Percentiles rank a stretch among this genome's conserved stretches.
phyloP scores from a whole-genome alignment of 2,113 vertebrate genomes.

The Nipponia nippon region DNA sequence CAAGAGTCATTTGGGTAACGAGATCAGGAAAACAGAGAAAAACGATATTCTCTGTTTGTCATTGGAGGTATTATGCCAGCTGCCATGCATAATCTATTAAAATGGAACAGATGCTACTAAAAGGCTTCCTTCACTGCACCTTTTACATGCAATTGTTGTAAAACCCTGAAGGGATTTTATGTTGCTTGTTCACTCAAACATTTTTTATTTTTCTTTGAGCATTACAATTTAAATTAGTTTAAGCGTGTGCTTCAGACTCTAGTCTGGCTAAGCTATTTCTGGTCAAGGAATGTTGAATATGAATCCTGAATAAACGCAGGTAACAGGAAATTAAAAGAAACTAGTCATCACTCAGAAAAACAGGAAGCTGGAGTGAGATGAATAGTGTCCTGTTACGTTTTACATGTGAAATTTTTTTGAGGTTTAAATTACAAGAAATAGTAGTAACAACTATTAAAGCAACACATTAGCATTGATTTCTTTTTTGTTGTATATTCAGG shows the following conservation, averaged over 20 bases:
- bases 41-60: not conserved
- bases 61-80: not conserved
- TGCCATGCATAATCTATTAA: not conserved
- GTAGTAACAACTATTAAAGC: not conserved
- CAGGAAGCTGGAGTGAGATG: not conserved
- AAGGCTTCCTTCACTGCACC: not conserved
- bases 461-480: not conserved
- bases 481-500: constrained; percentile 59
- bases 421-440: not conserved
- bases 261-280: not conserved
- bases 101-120: not conserved
- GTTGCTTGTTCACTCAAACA: not conserved
- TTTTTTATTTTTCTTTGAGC: not conserved
- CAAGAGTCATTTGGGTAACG: not conserved
- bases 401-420: not conserved
- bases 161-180: not conserved
- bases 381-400: not conserved
- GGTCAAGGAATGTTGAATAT: not conserved
- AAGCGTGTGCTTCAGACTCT: not conserved
- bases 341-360: not conserved
- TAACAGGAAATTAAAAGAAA: not conserved
- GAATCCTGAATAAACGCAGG: not conserved
- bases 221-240: not conserved
- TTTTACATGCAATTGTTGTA: not conserved
- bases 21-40: not conserved